Percentiles rank a stretch among this genome's conserved stretches.
These are phyloP conservation scores for Dasypolia templi DNA, from an alignment of 2,888 invertebrate genomes.

Conservation along the genomic window DNA sequence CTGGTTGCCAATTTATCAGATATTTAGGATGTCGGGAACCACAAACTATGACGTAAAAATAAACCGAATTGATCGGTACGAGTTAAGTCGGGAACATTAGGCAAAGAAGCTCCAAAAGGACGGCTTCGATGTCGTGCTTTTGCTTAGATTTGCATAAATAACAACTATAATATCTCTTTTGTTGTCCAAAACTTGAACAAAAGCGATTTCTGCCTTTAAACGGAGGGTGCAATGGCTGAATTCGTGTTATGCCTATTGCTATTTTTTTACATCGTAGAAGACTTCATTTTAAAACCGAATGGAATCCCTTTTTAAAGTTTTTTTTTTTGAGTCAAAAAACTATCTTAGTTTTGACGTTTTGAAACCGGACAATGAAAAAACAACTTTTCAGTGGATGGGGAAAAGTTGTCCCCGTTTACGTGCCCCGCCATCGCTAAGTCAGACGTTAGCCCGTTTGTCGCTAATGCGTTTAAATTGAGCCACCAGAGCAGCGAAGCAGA, in stretches of 20 bases:
- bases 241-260: not conserved
- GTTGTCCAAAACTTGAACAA: conserved; percentile 66
- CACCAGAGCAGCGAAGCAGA: conserved; percentile 66
- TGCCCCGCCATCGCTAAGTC: conserved; percentile 27
- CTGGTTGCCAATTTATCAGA: conserved; percentile 14
- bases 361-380: not conserved
- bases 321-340: not conserved
- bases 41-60: conserved; percentile 51
- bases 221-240: not conserved
- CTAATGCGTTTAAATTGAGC: conserved; percentile 67
- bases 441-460: conserved; percentile 61
- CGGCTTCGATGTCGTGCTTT: conserved; percentile 81
- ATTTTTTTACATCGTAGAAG: too few relatives aligned
- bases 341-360: not conserved
- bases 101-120: conserved; percentile 63
- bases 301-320: accelerated
- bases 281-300: not conserved
- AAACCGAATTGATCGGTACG: conserved; percentile 64
- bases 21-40: conserved; percentile 20
- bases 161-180: conserved; percentile 78
- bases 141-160: conserved; percentile 86
- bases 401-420: not conserved
- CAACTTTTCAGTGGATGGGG: not conserved
- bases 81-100: conserved; percentile 69
- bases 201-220: conserved; percentile 65